Conservation (phyloP, 2,797 vertebrate species). For the Echiichthys vipera region DNA sequence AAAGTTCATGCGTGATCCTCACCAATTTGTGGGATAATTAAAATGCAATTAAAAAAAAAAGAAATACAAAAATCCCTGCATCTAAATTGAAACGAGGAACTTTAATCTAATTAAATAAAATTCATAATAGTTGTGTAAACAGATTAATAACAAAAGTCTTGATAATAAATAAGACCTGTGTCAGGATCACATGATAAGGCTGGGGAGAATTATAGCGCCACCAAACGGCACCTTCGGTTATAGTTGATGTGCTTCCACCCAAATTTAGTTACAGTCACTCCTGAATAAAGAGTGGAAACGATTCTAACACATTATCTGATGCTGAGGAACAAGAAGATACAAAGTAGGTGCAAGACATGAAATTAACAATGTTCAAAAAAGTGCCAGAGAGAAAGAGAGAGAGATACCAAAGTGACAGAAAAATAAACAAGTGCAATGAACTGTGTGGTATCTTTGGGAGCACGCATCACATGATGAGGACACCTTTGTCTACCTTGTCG, state of each 20-base stretch:
- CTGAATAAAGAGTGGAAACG: slow-evolving; percentile 18
- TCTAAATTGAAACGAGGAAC: slow-evolving; percentile 28
- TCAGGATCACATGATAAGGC: slow-evolving; percentile 21
- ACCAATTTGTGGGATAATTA: not conserved
- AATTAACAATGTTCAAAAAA: slow-evolving; percentile 12
- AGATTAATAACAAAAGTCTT: slow-evolving; percentile 42
- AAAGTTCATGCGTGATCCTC: not conserved
- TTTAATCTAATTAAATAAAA: slow-evolving; percentile 14
- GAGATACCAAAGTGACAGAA: slow-evolving; percentile 9
- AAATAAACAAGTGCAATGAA: slow-evolving; percentile 40
- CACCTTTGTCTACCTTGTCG: not conserved
- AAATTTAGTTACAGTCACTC: slow-evolving; percentile 1
- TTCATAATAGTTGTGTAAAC: slow-evolving; percentile 3
- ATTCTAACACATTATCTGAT: slow-evolving; percentile 1
- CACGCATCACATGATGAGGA: slow-evolving; percentile 3
- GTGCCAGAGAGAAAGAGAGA: slow-evolving; percentile 16
- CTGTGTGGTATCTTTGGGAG: slow-evolving; percentile 3
- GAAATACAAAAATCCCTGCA: slow-evolving; percentile 5
- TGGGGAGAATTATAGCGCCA: not conserved
- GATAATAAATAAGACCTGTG: slow-evolving; percentile 57
- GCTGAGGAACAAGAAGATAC: not conserved
- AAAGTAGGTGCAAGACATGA: not conserved
- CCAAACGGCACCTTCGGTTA: slow-evolving; percentile 32
- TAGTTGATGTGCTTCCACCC: slow-evolving; percentile 18
- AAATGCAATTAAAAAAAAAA: slow-evolving; percentile 19